Evolutionary conservation across 2,888 invertebrate genomes (phyloP), one percentile per base, ranked within the genome.

Genomic region (Tinea semifulvella): DNA sequence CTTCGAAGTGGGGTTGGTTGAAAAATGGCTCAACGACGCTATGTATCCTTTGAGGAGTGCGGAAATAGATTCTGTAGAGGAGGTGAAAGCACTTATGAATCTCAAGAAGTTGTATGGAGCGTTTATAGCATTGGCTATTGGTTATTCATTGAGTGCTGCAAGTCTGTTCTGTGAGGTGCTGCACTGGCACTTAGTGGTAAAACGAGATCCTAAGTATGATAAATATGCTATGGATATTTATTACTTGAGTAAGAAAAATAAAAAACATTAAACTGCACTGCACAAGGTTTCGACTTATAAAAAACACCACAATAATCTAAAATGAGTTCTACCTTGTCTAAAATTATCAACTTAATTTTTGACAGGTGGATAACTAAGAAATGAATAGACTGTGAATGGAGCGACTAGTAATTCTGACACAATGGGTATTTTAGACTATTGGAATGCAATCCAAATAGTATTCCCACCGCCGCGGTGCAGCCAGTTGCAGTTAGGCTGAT

Each of bases 1-100:
- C 7, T 81, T 88, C 0, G 92, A 94, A 75, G 88, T 87, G 0
- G 93, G 93, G 1, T 53, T 94, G 3, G 84, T 92, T 0, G 79
- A 85, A 47, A 93, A 93, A 61, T 93, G 93, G 93, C 63, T 91
- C 1, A 86, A 85, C 47, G 92, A 92, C 61, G 88, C 87, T 0
- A 89, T 89, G 80, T 70, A 85, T 42, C 77, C 84, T 45, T 75
- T 82, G 42, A 62, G 73, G 43, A 79, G 85, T 2, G 64, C 84
- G 39, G 85, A 84, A 47, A 73, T 76, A 0, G 87, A 85, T 56
- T 61, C 71, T 31, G 79, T 83, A 36, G 75, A 83, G 1, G 83
- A 85, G 45, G 69, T 84, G n/a, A 91, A 90, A 63, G 91, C 92
- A 3, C 60, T 92, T 10, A 90, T 93, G 83, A 88, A 90, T 66